Conservation (phyloP, 2,113 vertebrate genomes). For the Neomonachus schauinslandi region DNA sequence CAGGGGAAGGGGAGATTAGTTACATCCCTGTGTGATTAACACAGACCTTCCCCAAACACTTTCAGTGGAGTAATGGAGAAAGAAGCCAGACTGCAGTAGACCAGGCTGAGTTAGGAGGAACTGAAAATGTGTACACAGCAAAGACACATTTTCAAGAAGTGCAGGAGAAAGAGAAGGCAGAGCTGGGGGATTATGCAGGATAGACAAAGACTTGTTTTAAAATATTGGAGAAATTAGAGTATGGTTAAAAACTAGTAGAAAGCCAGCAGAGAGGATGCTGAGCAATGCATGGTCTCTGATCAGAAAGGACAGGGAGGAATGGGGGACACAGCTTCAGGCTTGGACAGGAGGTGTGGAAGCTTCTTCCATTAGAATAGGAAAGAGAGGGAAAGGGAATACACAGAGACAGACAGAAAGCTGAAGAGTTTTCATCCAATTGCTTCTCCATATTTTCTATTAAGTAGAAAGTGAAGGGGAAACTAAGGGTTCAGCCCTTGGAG, state of each 20-base stretch:
- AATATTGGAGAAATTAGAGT: background rate
- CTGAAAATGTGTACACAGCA: background rate
- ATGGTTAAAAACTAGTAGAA: background rate
- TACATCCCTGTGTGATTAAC: background rate
- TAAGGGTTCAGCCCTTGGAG: background rate
- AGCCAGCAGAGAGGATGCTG: background rate
- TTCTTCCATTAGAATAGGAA: background rate
- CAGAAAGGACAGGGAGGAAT: rapidly evolving
- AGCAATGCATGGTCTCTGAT: background rate
- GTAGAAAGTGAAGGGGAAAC: background rate
- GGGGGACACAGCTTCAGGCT: background rate
- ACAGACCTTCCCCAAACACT: background rate
- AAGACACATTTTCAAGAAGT: background rate
- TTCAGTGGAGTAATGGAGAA: background rate
- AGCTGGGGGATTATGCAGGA: background rate
- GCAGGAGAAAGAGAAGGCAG: background rate
- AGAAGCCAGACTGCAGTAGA: background rate
- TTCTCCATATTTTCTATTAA: background rate
- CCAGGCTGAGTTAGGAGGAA: background rate
- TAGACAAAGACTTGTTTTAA: background rate
- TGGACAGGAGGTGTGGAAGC: background rate
- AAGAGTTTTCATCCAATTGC: background rate
- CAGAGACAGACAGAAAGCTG: background rate
- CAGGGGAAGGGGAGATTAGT: background rate
- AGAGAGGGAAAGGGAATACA: background rate